Evolutionary conservation across 2,797 vertebrate genomes (phyloP), one percentile per base, ranked within the genome.

Genomic region (Australoheros facetus): DNA sequence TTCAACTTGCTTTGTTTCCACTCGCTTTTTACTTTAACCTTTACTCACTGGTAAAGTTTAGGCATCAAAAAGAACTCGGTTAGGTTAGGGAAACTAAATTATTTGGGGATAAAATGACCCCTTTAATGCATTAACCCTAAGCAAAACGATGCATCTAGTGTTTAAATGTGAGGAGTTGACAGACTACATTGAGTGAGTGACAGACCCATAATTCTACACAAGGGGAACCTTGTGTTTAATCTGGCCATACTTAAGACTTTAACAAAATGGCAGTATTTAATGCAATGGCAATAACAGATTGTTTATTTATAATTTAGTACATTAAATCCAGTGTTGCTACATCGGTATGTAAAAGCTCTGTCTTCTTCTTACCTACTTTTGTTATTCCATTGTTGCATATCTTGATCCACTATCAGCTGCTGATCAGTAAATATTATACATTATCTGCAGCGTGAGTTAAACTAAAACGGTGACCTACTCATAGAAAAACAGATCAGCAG

Each of bases 371-470:
- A 28, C 42, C 62, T 12, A 23, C 2, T 64, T 64, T 45, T 64
- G 39, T 26, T 48, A 45, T 23, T 48, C 5, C 39, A 28, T 28
- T 28, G 62, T 16, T 66, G 39, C 39, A 26, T 5, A 26, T 48
- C 39, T 26, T 28, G 9, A 16, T 11, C 28, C 3, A 2, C 39
- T 11, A 19, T 64, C 2, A 0, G 21, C 23, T 26, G 21, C 39
- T 64, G 21, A 64, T 64, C 10, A 45, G 0, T 64, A 64, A 28
- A 64, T 64, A 6, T 8, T 26, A 0, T 64, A 45, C 17, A 17
- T 2, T 26, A 62, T 26, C 8, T 62, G 59, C 59, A 39, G 34
- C 2, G 9, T 4, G 21, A 39, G 37, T 39, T 42, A 13, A 42
- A 42, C 3, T 26, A 64, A 26, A 26, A 45, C 12, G 42, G 1